Evolutionary conservation across 2,113 vertebrate genomes (phyloP).

Genomic region (Rhabdomys dilectus): DNA sequence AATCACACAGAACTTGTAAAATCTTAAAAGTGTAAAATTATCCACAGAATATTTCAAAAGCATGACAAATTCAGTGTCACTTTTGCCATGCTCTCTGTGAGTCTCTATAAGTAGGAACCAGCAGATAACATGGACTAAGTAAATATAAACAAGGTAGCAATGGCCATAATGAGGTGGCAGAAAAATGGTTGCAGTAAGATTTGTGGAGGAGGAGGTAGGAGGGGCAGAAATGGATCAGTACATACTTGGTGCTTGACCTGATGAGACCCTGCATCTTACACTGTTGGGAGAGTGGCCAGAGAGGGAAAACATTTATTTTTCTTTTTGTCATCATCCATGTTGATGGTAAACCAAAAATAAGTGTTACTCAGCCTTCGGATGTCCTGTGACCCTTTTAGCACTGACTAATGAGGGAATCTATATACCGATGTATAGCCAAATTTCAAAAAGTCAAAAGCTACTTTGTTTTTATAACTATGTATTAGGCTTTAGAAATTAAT

Average conservation of each 20-base stretch:
- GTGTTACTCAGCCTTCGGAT: neutral
- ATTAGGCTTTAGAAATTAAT: neutral
- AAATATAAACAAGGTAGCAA: neutral
- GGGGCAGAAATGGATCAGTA: accelerated
- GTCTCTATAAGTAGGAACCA: neutral
- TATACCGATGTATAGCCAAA: neutral
- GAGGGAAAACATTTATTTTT: neutral
- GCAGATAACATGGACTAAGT: neutral
- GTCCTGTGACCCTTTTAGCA: neutral
- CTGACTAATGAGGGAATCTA: neutral
- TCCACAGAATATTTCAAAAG: neutral
- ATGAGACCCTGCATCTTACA: neutral
- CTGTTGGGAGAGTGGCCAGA: neutral
- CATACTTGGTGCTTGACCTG: accelerated
- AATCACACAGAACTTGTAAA: neutral
- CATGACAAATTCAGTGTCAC: neutral
- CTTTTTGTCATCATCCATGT: neutral
- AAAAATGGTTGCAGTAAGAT: neutral
- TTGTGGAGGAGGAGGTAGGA: neutral
- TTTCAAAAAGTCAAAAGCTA: neutral
- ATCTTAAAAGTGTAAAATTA: neutral
- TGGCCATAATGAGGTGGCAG: no score
- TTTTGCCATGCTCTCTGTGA: neutral
- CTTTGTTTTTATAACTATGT: neutral
- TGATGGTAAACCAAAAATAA: neutral